Evolutionary conservation across 2,888 invertebrate genomes (phyloP).

Genomic region (Cyrtodaria siliqua): DNA sequence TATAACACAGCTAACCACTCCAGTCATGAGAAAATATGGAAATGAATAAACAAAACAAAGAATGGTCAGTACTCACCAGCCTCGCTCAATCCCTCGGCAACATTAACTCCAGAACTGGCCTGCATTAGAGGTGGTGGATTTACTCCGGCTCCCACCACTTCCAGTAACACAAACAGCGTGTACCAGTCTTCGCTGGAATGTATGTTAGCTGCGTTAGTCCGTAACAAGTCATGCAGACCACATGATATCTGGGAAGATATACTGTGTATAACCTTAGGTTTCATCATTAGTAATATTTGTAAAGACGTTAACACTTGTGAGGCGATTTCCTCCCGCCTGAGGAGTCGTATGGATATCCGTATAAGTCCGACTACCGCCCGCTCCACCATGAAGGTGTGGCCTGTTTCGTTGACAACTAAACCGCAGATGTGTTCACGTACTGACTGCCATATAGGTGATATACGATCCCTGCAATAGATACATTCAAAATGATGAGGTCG

Average conservation of each 20-base stretch:
- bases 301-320: constrained; percentile 92
- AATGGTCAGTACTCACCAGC: constrained; percentile 80
- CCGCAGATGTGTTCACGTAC: constrained; percentile 92
- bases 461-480: constrained; percentile 90
- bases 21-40: too few relatives aligned
- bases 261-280: constrained; percentile 90
- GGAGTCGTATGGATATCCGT: constrained; percentile 94
- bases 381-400: constrained; percentile 90
- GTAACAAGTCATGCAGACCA: constrained; percentile 97
- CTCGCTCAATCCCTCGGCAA: constrained; percentile 80
- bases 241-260: constrained; percentile 95
- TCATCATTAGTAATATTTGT: constrained; percentile 88
- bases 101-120: constrained; percentile 77
- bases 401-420: constrained; percentile 91
- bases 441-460: constrained; percentile 92
- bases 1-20: too few relatives aligned
- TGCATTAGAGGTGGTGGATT: constrained; percentile 87
- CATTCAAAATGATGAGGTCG: too few relatives aligned
- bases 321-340: constrained; percentile 96
- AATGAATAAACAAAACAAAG: too few relatives aligned
- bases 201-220: constrained; percentile 98
- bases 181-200: constrained; percentile 97
- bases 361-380: constrained; percentile 95
- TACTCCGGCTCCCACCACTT: constrained; percentile 97
- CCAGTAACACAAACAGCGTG: constrained; percentile 96